Base-by-base conservation (phyloP, 2,113 vertebrate genomes). In the Gobio gobio region DNA sequence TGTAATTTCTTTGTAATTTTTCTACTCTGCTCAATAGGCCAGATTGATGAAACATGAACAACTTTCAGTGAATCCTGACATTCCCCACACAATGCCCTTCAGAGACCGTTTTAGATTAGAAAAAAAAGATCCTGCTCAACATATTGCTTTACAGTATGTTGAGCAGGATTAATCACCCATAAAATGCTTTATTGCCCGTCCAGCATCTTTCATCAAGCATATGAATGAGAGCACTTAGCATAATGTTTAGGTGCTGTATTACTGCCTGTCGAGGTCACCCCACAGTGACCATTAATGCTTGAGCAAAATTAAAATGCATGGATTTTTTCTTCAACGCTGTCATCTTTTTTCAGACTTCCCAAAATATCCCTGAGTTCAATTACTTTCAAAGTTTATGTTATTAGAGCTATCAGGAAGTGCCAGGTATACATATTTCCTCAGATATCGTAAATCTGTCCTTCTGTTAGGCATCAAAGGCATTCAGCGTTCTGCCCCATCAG, bases 321-420 rank as follows among this genome's bases (percentile, higher is more conserved):
- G 86, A 88, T 90, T 87, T 40, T 20, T 74, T 86, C 80, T 36
- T 47, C 18, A 5, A 72, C 85, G 40, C 54, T 45, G 13, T 84
- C 49, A 18, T 36, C 64, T 81, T 40, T 68, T 59, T 59, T 68
- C 79, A 45, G 61, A 90, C 90, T 89, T 84, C 74, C 84, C 85
- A 81, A 90, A 92, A 92, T 88, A 89, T 92, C 68, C 77, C 70
- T 79, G 85, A 91, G 89, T 84, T 92, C 88, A 92, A 92, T 92
- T 93, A 90, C 89, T 90, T 92, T 90, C 86, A 90, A 89, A 91
- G 88, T 92, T 91, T 90, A 90, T 90, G 89, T 92, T 93, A 91
- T 93, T 90, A 92, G 90, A 87, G 90, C 83, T 59, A 83, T 77
- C 78, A 89, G 90, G 85, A 74, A 81, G 89, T 92, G 91, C 87